These are phyloP conservation scores for Agonopterix arenella DNA, from an alignment of 2,888 invertebrate genomes.

Conservation along the genomic window DNA sequence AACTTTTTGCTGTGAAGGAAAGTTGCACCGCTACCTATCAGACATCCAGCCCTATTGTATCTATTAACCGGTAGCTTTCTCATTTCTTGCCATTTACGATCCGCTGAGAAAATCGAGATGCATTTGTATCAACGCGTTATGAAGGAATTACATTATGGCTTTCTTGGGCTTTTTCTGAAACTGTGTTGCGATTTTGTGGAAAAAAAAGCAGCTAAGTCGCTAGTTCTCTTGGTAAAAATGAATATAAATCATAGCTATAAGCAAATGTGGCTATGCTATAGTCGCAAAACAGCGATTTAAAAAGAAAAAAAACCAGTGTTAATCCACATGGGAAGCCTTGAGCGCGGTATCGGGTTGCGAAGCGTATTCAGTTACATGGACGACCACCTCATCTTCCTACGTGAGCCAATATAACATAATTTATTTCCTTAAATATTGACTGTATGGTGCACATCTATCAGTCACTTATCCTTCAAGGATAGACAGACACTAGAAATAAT, in stretches of 20 bases:
- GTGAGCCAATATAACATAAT: background rate
- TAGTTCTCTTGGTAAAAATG: too few relatives aligned
- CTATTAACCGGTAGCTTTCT: conserved; percentile 72
- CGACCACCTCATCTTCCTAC: conserved; percentile 43
- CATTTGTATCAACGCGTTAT: conserved; percentile 9
- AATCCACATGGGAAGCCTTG: conserved; percentile 70
- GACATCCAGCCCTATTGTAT: conserved; percentile 70
- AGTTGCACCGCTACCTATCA: conserved; percentile 56
- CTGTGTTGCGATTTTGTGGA: background rate
- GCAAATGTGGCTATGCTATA: background rate
- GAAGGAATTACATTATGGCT: conserved; percentile 6
- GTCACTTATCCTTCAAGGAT: too few relatives aligned
- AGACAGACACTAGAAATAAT: too few relatives aligned
- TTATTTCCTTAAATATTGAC: conserved; percentile 4
- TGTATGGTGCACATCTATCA: background rate
- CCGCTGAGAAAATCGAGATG: conserved; percentile 56
- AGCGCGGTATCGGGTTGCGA: conserved; percentile 48
- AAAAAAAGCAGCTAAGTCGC: too few relatives aligned
- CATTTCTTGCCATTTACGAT: conserved; percentile 71
- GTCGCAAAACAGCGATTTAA: conserved; percentile 26
- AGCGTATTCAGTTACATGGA: conserved; percentile 53
- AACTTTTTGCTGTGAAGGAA: conserved; percentile 62
- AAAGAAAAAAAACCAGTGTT: conserved; percentile 44
- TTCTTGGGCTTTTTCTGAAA: too few relatives aligned
- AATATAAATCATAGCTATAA: background rate